Base-by-base conservation (phyloP, 2,888 invertebrate species). In the Drosophila picticornis region DNA sequence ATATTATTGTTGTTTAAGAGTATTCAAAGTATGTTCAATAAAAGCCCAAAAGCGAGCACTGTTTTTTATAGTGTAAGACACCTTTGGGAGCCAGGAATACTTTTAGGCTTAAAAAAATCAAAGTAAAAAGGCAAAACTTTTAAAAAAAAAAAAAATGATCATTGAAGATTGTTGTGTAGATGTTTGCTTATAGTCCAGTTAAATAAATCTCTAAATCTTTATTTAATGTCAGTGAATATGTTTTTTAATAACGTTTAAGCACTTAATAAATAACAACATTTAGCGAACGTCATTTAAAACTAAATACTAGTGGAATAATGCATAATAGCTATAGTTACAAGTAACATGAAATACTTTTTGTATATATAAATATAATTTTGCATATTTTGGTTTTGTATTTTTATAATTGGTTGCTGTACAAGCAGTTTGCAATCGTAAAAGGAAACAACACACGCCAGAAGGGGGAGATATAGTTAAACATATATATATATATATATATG, bases 141-240 rank as follows among this genome's bases (percentile, higher is more conserved):
- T 1, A 46, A 46, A 46, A 25, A 5, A 13, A 1, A n/a, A n/a
- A n/a, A n/a, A n/a, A n/a, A n/a, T n/a, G n/a, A n/a, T n/a, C n/a
- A 25, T 25, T 46, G 4, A 5, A 50, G 31, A 27, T 25, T 27
- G 22, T 51, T 19, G 63, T 22, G 22, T 2, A 2, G 9, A 19
- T 38, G 3, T 38, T 38, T 0, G 38, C 19, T 19, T 48, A 38
- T 46, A 48, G 36, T 13, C 36, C 36, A 36, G 9, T 29, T 16
- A 31, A 64, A 64, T 65, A 77, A 66, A 80, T 77, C 55, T 51
- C 22, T 61, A 66, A 55, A 61, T 64, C 43, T 80, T 75, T 78
- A 75, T 83, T 74, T 60, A 25, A 16, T 62, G 75, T 74, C 68
- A 83, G 80, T 84, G 85, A 84, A 83, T 84, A 84, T 68, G 52